phyloP scores from a whole-genome alignment of 2,113 vertebrate species.

The Oryzias curvinotus region DNA sequence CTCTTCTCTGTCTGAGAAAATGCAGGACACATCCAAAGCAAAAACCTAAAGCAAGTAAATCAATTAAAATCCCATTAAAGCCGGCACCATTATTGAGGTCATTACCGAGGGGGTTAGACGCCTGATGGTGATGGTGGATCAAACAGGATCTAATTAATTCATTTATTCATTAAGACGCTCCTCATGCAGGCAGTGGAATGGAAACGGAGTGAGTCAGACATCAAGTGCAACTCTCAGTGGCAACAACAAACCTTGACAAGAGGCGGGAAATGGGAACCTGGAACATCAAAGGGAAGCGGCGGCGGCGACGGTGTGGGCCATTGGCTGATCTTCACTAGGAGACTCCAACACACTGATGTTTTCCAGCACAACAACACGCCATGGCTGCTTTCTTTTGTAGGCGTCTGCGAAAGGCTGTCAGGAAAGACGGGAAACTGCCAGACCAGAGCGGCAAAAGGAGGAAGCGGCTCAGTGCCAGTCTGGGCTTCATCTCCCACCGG shows the following conservation, averaged over 20 bases:
- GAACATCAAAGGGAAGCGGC: conserved; percentile 57
- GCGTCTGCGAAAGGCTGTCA: conserved; percentile 28
- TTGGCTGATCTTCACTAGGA: conserved; percentile 56
- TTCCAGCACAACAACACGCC: conserved; percentile 7
- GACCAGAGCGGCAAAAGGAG: conserved; percentile 2
- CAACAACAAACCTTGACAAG: conserved; percentile 55
- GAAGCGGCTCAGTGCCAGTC: conserved; percentile 31
- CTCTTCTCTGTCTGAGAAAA: conserved; percentile 29
- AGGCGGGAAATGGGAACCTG: conserved; percentile 57
- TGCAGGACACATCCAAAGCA: conserved; percentile 19
- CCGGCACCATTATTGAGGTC: conserved; percentile 71
- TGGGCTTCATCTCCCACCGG: conserved; percentile 51
- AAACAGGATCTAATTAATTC: conserved; percentile 73
- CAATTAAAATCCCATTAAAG: conserved; percentile 76
- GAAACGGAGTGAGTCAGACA: conserved; percentile 32
- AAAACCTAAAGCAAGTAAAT: conserved; percentile 61
- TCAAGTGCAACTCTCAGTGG: conserved; percentile 34
- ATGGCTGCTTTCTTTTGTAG: conserved; percentile 26
- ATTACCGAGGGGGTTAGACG: conserved; percentile 59
- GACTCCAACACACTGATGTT: conserved; percentile 29
- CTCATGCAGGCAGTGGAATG: conserved; percentile 46
- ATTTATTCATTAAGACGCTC: conserved; percentile 66
- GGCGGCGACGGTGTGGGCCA: conserved; percentile 20
- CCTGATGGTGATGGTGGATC: conserved; percentile 69
- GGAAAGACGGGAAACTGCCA: conserved; percentile 9